A percentile compares a stretch with the other conserved stretches of the same genome.
Conservation (phyloP, 2,888 invertebrate genomes). For the Chorisops tibialis region DNA sequence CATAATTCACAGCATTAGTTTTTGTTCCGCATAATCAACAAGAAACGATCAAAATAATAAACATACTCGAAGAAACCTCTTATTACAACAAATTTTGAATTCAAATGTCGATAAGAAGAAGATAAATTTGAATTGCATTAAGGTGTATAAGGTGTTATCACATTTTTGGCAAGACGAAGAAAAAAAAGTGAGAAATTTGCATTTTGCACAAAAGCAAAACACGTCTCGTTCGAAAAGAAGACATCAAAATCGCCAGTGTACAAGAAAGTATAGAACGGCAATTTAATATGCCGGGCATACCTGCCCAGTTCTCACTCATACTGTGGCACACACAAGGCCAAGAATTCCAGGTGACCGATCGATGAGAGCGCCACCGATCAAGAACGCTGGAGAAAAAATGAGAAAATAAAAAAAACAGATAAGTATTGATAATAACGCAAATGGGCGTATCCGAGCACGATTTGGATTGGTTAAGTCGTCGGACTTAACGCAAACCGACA, state of each 20-base stretch:
- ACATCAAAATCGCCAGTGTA: neutral
- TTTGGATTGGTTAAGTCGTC: no score
- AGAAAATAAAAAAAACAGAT: neutral
- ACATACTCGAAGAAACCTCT: no score
- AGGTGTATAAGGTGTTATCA: conserved; percentile 10
- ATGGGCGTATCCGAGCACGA: conserved; percentile 11
- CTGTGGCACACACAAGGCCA: no score
- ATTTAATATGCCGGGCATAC: neutral
- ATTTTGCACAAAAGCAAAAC: neutral
- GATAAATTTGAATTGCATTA: conserved; percentile 15
- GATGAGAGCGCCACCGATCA: no score
- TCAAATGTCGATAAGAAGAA: no score
- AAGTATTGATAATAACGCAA: conserved; percentile 13
- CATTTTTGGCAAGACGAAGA: neutral
- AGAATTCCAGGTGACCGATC: no score
- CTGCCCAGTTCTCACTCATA: no score
- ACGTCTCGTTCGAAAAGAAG: neutral
- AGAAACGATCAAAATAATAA: no score
- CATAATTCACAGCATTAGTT: no score
- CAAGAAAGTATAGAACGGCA: neutral
- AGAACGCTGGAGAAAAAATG: no score
- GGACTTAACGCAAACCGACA: neutral
- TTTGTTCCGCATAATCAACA: no score
- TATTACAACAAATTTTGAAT: no score
- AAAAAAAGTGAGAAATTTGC: conserved; percentile 5